Conservation (phyloP, 2,888 invertebrate genomes). For the Cataglyphis livida region DNA sequence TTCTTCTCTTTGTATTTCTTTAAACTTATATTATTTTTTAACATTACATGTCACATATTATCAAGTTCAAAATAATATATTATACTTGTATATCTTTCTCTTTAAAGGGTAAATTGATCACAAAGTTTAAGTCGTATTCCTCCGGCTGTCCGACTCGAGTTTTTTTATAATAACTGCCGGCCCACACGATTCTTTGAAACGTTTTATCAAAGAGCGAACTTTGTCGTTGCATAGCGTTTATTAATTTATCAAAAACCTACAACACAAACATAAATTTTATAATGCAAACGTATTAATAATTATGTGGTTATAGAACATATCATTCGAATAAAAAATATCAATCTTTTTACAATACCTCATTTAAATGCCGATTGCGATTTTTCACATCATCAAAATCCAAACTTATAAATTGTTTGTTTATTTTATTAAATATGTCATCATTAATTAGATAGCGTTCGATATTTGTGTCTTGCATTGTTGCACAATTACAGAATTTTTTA, state of each 20-base stretch:
- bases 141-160: conserved; percentile 88
- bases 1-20: not conserved
- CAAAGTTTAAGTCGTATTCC: conserved; percentile 88
- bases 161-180: conserved; percentile 89
- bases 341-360: conserved; percentile 57
- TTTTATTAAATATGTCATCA: conserved; percentile 67
- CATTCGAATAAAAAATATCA: not conserved
- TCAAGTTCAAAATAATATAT: conserved; percentile 18
- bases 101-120: conserved; percentile 87
- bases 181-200: conserved; percentile 84
- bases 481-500: not conserved
- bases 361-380: conserved; percentile 67
- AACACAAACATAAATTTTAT: conserved; percentile 17
- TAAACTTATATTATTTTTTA: not conserved
- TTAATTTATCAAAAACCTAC: conserved; percentile 75
- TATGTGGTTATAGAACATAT: not conserved
- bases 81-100: conserved; percentile 82
- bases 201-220: conserved; percentile 80
- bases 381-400: conserved; percentile 67
- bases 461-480: not conserved
- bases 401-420: conserved; percentile 73
- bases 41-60: not conserved
- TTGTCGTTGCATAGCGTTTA: conserved; percentile 78
- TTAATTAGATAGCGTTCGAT: conserved; percentile 26
- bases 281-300: not conserved